phyloP scores from a whole-genome alignment of 2,113 vertebrate species.

The Megaceryle torquata region DNA sequence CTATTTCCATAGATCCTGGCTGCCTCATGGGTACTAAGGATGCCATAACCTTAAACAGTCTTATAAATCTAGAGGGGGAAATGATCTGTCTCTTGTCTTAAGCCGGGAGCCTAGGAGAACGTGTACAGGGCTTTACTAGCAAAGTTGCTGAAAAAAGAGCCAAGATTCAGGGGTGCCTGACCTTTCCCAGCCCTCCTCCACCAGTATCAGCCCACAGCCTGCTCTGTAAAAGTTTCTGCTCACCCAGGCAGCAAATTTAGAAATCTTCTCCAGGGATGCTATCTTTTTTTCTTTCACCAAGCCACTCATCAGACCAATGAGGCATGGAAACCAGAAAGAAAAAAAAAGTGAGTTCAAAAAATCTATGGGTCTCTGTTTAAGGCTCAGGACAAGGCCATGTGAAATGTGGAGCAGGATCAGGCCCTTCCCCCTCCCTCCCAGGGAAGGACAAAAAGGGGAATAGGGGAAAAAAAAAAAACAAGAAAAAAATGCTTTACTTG shows the following conservation, averaged over 20 bases:
- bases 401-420: too few species aligned
- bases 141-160: background rate
- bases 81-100: background rate
- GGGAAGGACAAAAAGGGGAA: too few species aligned
- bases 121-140: background rate
- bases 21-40: background rate
- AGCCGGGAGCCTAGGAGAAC: background rate
- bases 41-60: background rate
- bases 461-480: too few species aligned
- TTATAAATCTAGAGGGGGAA: background rate
- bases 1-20: background rate
- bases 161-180: slow-evolving; percentile 1
- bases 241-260: slow-evolving; percentile 34
- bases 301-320: background rate
- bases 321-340: background rate
- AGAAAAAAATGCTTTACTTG: too few species aligned
- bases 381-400: too few species aligned
- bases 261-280: slow-evolving; percentile 20
- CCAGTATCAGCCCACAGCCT: background rate
- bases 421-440: too few species aligned
- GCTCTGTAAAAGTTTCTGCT: slow-evolving; percentile 10
- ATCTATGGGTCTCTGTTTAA: background rate
- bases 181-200: slow-evolving; percentile 57
- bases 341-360: background rate
- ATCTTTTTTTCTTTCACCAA: background rate